Conservation (phyloP, 2,888 invertebrate genomes). For the Apeira syringaria region DNA sequence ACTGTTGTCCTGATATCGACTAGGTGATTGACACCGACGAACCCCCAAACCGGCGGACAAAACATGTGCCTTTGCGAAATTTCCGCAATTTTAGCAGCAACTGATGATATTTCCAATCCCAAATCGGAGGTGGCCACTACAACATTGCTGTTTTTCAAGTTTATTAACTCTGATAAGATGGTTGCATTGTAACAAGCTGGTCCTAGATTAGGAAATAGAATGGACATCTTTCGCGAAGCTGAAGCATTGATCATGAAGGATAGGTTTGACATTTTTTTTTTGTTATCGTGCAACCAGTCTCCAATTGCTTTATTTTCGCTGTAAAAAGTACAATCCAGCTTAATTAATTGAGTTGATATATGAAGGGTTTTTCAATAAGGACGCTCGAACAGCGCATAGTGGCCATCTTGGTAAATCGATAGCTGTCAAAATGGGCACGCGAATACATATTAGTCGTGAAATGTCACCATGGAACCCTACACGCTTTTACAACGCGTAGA, state of each 20-base stretch:
- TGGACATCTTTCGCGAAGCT: conserved; percentile 66
- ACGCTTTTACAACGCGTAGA: no score
- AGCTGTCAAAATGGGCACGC: no score
- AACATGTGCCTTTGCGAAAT: conserved; percentile 75
- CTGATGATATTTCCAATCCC: conserved; percentile 71
- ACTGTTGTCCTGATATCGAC: conserved; percentile 81
- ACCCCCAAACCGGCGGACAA: conserved; percentile 87
- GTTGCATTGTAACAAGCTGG: conserved; percentile 84
- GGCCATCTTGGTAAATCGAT: no score
- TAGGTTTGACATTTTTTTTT: conserved; percentile 60
- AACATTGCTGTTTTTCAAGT: conserved; percentile 71
- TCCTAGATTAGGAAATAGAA: conserved; percentile 82
- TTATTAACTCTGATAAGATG: conserved; percentile 61
- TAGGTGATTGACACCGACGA: conserved; percentile 80
- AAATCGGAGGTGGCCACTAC: conserved; percentile 83
- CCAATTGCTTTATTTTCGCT: conserved; percentile 57
- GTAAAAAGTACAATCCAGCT: no score
- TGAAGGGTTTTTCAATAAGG: no score
- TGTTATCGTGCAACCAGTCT: conserved; percentile 62
- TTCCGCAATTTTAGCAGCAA: conserved; percentile 67
- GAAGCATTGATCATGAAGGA: conserved; percentile 76
- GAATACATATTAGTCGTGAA: no score
- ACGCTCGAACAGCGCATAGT: no score
- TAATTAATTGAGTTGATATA: no score
- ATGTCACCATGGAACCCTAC: no score